A percentile compares a stretch with the other conserved stretches of the same genome.
Evolutionary conservation across 2,888 invertebrate species (phyloP).

Genomic region (Polymixis flavicincta): DNA sequence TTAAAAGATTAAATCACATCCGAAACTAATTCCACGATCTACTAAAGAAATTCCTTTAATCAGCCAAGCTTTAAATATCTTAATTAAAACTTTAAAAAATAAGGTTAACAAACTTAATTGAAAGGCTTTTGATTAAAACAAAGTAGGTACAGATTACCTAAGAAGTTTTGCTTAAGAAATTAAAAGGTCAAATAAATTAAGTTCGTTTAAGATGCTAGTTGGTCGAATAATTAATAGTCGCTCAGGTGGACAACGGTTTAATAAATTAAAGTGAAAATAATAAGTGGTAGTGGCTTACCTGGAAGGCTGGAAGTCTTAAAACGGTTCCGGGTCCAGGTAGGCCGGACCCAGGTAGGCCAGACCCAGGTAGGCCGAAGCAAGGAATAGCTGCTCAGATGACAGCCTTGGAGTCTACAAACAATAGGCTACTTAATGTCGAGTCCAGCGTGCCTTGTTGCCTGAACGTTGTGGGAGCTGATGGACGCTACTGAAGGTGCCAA

Average conservation of each 20-base stretch:
- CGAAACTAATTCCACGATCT: background rate
- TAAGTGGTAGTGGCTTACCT: background rate
- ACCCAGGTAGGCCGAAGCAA: too few species aligned
- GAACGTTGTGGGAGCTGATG: too few species aligned
- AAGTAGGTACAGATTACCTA: constrained; percentile 4
- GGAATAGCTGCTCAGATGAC: too few species aligned
- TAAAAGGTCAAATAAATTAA: constrained; percentile 21
- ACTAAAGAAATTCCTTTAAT: background rate
- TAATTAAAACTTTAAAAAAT: background rate
- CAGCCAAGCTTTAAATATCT: background rate
- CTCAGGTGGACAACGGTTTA: background rate
- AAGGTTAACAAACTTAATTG: background rate
- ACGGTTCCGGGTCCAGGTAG: too few species aligned
- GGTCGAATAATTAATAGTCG: background rate
- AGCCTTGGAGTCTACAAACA: too few species aligned
- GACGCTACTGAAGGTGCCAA: too few species aligned
- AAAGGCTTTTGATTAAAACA: background rate
- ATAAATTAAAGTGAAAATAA: background rate
- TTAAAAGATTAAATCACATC: background rate
- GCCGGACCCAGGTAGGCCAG: too few species aligned
- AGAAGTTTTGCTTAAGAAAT: constrained; percentile 32
- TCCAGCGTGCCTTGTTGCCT: too few species aligned
- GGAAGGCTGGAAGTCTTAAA: too few species aligned
- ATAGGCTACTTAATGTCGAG: too few species aligned
- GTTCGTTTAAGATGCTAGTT: background rate